Percentiles rank a stretch among this genome's conserved stretches.
These are phyloP conservation scores for Ifrita kowaldi DNA, from an alignment of 2,113 vertebrate species.

Conservation along the genomic window DNA sequence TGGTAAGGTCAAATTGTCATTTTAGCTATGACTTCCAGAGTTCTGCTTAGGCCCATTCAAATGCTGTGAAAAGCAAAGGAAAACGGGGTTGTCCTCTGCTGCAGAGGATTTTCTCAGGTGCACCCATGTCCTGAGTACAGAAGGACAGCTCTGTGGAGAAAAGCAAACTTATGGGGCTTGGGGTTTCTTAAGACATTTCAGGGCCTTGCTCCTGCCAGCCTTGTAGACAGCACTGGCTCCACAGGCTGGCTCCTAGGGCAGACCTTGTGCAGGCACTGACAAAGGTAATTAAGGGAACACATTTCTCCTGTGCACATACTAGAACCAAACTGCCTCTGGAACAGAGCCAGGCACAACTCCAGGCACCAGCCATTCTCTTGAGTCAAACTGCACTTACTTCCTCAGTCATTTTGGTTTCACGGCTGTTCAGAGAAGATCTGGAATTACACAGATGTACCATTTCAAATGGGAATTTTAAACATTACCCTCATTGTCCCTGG, in stretches of 20 bases:
- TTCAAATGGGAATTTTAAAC: neutral
- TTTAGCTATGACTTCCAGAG: neutral
- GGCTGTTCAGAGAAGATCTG: neutral
- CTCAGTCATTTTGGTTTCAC: neutral
- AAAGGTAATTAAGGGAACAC: neutral
- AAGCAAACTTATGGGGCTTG: neutral
- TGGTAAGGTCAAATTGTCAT: neutral
- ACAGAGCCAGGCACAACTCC: neutral
- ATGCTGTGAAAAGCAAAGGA: neutral
- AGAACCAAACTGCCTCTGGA: neutral
- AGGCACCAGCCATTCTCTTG: neutral
- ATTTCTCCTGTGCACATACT: neutral
- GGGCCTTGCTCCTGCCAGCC: neutral
- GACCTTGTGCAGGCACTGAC: neutral
- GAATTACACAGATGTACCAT: neutral
- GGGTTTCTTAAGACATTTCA: neutral
- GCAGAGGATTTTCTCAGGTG: neutral
- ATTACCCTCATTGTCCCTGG: neutral
- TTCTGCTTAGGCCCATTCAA: neutral
- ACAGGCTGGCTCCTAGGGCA: neutral
- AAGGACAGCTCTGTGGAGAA: neutral
- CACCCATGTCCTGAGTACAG: accelerated
- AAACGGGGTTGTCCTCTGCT: neutral
- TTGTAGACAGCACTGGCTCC: neutral
- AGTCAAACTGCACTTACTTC: neutral